Base-by-base conservation (phyloP, 2,797 vertebrate species). In the Anguilla megastoma region DNA sequence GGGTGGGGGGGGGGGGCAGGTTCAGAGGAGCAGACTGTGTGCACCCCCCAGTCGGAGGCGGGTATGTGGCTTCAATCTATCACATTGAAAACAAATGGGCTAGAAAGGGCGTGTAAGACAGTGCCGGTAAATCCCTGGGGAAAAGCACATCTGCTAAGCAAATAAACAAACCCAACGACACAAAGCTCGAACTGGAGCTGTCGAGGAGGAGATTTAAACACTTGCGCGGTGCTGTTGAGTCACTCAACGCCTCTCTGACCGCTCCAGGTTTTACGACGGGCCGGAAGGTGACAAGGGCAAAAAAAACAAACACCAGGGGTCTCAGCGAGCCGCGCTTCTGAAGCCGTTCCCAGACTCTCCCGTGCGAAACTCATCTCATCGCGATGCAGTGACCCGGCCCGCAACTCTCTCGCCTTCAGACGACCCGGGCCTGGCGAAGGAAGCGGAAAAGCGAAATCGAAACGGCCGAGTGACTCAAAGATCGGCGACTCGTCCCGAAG, bases 181-280 rank as follows among this genome's bases (percentile, higher is more conserved):
- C 48, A 10, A 84, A 83, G 12, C 30, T 16, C 79, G n/a, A 56
- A 66, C 6, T 9, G 45, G 58, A 52, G 66, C 30, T 12, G 27
- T 52, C 2, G 10, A 69, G 83, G 30, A 71, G 80, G 50, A 84
- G 87, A 87, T 24, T 87, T 69, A 87, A 54, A 84, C 56, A 21
- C 50, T n/a, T 14, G 4, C 12, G 5, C 69, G 16, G 9, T 3
- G 50, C 27, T 54, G 21, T 30, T 74, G 66, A 21, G 30, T 76
- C 45, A 85, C 48, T 48, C 84, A 71, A n/a, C 30, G 9, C 7
- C 14, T 33, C 30, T 79, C 74, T 52, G 63, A 50, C 60, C 85
- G 2, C 63, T 74, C 30, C 0, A 18, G 63, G 50, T 3, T 85
- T 85, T 16, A 30, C 12, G 33, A 50, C 24, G 18, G 74, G 50